Percentiles rank a stretch among this genome's conserved stretches.
Conservation (phyloP, 2,888 invertebrate genomes). For the Polylopha cassiicola region DNA sequence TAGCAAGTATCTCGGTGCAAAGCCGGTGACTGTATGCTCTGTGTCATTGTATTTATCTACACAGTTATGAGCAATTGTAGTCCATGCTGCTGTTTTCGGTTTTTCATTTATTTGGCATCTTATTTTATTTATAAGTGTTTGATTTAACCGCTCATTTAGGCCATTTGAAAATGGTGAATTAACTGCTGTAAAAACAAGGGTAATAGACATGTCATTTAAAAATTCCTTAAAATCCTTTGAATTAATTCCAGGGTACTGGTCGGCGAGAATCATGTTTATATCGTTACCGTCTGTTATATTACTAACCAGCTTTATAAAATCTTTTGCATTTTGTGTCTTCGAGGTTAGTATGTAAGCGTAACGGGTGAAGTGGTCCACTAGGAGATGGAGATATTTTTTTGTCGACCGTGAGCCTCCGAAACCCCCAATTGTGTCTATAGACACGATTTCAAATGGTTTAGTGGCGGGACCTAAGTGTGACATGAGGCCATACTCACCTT, state of each 20-base stretch:
- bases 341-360: slow-evolving; percentile 21
- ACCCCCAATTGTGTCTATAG: slow-evolving; percentile 22
- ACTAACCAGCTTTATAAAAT: slow-evolving; percentile 24
- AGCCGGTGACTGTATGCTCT: slow-evolving; percentile 32
- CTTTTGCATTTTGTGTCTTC: slow-evolving; percentile 24
- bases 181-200: background rate
- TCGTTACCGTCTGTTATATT: slow-evolving; percentile 4
- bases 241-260: slow-evolving; percentile 34
- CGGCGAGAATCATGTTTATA: slow-evolving; percentile 20
- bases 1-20: slow-evolving; percentile 31
- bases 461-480: too few relatives aligned
- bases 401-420: slow-evolving; percentile 24
- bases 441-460: slow-evolving; percentile 20
- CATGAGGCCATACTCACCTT: too few relatives aligned
- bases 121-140: slow-evolving; percentile 6
- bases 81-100: background rate
- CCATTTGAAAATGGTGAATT: slow-evolving; percentile 6
- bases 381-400: slow-evolving; percentile 25
- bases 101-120: background rate
- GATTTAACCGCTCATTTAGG: slow-evolving; percentile 6
- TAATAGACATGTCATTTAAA: slow-evolving; percentile 2
- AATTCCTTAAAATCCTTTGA: slow-evolving; percentile 27
- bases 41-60: slow-evolving; percentile 20
- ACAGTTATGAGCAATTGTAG: background rate
- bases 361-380: slow-evolving; percentile 20